These are phyloP conservation scores for Prietella phreatophila DNA, from an alignment of 2,113 vertebrate genomes.

Conservation along the genomic window DNA sequence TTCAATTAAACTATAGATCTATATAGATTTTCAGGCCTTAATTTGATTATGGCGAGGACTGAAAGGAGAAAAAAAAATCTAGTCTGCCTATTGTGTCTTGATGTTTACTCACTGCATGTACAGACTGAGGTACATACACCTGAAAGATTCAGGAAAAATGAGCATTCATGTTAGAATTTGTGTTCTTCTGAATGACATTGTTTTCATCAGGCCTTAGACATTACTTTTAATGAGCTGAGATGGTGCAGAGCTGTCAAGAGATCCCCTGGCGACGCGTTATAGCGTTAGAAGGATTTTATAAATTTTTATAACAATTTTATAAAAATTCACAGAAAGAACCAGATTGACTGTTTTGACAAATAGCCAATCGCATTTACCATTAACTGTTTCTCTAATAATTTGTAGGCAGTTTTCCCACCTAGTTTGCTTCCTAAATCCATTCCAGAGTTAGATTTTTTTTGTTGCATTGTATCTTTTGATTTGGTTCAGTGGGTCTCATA, in stretches of 20 bases:
- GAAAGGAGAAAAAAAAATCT: not conserved
- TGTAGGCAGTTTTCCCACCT: not conserved
- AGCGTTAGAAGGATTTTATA: not conserved
- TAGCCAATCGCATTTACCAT: not conserved
- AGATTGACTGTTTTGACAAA: not conserved
- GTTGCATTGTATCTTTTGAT: not conserved
- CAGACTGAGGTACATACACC: not conserved
- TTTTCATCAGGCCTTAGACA: not conserved
- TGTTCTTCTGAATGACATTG: not conserved
- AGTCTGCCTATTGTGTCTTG: not conserved
- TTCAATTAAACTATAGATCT: constrained; percentile 39
- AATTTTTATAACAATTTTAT: not conserved
- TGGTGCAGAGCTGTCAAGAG: not conserved
- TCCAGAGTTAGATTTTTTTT: not conserved
- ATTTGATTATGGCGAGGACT: constrained; percentile 14
- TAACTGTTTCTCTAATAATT: not conserved
- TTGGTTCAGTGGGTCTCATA: not conserved
- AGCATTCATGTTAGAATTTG: not conserved
- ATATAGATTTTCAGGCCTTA: constrained; percentile 14
- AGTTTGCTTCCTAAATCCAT: not conserved
- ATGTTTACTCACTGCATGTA: not conserved
- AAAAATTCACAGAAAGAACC: not conserved
- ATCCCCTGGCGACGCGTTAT: not conserved
- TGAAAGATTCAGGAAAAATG: not conserved
- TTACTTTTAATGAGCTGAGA: not conserved